Evolutionary conservation across 1,140 invertebrate genomes (phyloP), one percentile per base, ranked within the genome.

Genomic region (Acromyrmex heyeri): DNA sequence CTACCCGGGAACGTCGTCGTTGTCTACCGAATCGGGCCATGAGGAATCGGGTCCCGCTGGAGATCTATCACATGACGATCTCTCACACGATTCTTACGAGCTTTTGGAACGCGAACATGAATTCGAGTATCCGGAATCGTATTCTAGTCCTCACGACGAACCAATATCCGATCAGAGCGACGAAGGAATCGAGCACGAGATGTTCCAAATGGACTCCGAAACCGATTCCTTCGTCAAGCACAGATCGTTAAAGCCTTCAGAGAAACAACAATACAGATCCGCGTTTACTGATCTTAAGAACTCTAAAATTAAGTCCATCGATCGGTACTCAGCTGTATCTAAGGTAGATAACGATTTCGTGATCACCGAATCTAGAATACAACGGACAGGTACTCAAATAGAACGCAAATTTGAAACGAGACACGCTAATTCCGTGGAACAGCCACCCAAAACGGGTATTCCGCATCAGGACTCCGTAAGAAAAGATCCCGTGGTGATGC

Each of bases 81-180:
- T 98, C 5, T 98, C 97, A 14, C 98, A 98, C 93, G 98, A 98
- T 94, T 98, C 98, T 88, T 98, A 98, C 93, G 98, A 98, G 92
- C 93, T 98, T 18, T 95, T 98, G 61, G 98, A 98, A 93, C 97
- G 97, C 88, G 95, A 95, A 91, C 94, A 95, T 86, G 95, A 95
- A 89, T 95, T 94, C 86, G 95, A 95, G 55, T 95, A 95, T 76
- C 92, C 93, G 0, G 95, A 95, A 77, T 95, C 95, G 8, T 94
- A 94, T 77, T 95, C 95, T 18, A 95, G 94, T 88, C 93, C 93
- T 0, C 93, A 86, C 0, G 93, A 94, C 27, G 93, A 94, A 50
- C 82, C 91, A 16, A 87, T 93, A 59, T 95, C 94, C 21, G 94
- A 95, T 44, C 93, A 95, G 8, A 94, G 93, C 53, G 94, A 95